Conservation (phyloP, 2,113 vertebrate species). For the Bubalus kerabau region DNA sequence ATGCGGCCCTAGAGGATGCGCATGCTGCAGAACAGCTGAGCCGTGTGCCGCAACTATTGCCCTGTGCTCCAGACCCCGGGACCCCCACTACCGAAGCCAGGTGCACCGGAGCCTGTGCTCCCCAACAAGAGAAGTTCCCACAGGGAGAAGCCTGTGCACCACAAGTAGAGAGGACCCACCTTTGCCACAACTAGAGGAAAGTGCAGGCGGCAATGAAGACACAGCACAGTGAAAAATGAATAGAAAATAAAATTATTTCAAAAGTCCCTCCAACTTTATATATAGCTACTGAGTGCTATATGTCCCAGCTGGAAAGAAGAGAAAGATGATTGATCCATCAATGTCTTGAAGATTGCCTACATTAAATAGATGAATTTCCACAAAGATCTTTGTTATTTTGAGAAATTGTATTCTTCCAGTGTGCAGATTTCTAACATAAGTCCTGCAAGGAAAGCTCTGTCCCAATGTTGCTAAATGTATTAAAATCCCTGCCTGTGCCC, state of each 20-base stretch:
- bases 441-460: conserved; percentile 57
- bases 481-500: conserved; percentile 56
- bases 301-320: not conserved
- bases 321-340: conserved; percentile 51
- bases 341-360: conserved; percentile 72
- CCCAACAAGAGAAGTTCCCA: too few relatives aligned
- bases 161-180: not conserved
- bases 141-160: too few relatives aligned
- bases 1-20: too few relatives aligned
- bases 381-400: conserved; percentile 58
- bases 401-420: conserved; percentile 51
- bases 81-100: too few relatives aligned
- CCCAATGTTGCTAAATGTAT: conserved; percentile 49
- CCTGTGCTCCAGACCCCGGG: too few relatives aligned
- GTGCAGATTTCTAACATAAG: conserved; percentile 19
- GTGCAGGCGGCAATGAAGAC: fast-evolving
- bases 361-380: conserved; percentile 57
- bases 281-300: not conserved
- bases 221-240: not conserved
- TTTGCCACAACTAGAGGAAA: not conserved
- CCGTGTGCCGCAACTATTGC: too few relatives aligned
- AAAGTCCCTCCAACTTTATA: not conserved
- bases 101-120: too few relatives aligned
- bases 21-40: too few relatives aligned
- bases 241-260: not conserved